A percentile compares a stretch with the other conserved stretches of the same genome.
Conservation (phyloP, 2,113 vertebrate genomes). For the Anolis sagrei region DNA sequence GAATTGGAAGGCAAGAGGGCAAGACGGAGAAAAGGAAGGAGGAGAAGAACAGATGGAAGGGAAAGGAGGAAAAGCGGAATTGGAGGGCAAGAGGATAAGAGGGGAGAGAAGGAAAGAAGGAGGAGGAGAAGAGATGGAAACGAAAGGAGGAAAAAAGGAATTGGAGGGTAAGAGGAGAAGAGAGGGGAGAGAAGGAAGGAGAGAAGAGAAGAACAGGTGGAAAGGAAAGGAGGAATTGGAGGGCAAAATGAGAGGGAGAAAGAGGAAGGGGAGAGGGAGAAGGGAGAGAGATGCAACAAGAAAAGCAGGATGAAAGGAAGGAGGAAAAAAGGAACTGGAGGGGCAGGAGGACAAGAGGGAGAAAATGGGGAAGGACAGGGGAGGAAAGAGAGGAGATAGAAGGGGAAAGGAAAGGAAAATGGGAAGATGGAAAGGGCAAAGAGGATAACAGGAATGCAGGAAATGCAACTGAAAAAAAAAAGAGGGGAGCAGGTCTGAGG, state of each 20-base stretch:
- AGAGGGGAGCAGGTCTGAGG: too few species aligned
- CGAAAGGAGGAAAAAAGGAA: slow-evolving; percentile 28
- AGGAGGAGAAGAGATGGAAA: slow-evolving; percentile 41
- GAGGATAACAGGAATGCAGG: too few species aligned
- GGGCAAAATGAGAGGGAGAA: too few species aligned
- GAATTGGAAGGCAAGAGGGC: neutral
- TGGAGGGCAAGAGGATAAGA: neutral
- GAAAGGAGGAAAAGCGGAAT: neutral
- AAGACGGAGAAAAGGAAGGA: neutral
- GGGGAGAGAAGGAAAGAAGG: slow-evolving; percentile 11
- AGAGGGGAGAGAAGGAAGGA: too few species aligned
- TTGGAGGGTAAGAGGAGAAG: too few species aligned
- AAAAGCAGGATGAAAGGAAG: too few species aligned
- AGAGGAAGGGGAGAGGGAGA: too few species aligned
- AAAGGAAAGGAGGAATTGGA: neutral
- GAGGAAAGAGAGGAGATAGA: too few species aligned
- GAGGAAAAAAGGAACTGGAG: too few species aligned
- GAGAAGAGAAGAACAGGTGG: neutral
- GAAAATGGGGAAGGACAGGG: too few species aligned
- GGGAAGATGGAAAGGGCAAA: neutral
- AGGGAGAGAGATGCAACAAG: neutral
- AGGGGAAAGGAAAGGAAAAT: too few species aligned
- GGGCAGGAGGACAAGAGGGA: neutral
- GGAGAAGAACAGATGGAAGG: neutral
- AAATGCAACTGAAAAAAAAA: too few species aligned